phyloP scores from a whole-genome alignment of 64 coral and sea anemone genomes.

The Catalaphyllia jardinei region DNA sequence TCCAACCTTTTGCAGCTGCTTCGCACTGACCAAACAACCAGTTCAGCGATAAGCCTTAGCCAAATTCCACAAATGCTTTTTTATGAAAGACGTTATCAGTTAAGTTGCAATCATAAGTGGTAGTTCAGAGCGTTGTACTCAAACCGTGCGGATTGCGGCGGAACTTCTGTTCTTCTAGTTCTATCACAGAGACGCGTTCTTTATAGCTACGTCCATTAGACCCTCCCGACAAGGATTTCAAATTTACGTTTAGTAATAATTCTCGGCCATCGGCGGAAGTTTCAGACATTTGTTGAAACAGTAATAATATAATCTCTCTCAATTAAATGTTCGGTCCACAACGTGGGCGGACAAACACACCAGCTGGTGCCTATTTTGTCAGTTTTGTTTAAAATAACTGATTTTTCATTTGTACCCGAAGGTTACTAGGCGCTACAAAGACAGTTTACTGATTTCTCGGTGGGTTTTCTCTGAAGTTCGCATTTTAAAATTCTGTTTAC shows the following conservation, averaged over 20 bases:
- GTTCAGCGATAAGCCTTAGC: too few relatives aligned
- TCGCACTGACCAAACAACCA: too few relatives aligned
- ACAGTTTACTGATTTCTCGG: neutral
- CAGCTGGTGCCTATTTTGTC: neutral
- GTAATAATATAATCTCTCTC: conserved; percentile 12
- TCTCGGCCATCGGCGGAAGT: conserved; percentile 11
- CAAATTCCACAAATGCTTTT: too few relatives aligned
- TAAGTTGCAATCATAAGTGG: too few relatives aligned
- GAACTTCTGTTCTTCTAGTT: neutral
- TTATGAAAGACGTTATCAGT: too few relatives aligned
- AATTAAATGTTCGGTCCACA: neutral
- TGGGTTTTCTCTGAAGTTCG: neutral
- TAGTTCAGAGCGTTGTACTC: too few relatives aligned
- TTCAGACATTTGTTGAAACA: conserved; percentile 7
- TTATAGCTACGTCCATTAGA: neutral
- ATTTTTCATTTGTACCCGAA: neutral
- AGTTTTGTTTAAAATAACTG: neutral
- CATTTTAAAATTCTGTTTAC: neutral
- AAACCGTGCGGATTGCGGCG: neutral
- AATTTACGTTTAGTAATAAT: conserved; percentile 4
- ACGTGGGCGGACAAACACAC: conserved; percentile 9
- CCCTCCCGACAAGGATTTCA: neutral
- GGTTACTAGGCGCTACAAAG: neutral
- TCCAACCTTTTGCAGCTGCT: too few relatives aligned
- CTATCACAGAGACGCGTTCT: neutral